Evolutionary conservation across 2,113 vertebrate genomes (phyloP).

Genomic region (Hepsetus odoe): DNA sequence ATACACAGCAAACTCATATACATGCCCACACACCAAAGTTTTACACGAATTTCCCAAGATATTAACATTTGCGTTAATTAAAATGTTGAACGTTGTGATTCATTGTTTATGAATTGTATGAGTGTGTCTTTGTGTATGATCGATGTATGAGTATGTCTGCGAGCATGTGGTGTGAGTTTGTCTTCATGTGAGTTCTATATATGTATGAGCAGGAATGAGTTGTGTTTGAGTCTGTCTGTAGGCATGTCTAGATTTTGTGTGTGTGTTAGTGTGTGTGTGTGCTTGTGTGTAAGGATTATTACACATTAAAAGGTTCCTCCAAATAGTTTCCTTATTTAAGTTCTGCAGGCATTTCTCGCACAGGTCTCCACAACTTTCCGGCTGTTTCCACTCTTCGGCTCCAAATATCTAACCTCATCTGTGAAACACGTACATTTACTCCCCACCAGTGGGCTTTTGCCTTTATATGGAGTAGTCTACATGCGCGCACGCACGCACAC

Average conservation of each 20-base stretch:
- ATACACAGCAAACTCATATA: background rate
- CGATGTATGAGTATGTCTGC: background rate
- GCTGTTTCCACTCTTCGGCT: constrained; percentile 32
- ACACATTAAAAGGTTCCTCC: background rate
- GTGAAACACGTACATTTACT: constrained; percentile 28
- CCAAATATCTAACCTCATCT: constrained; percentile 50
- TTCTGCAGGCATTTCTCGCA: background rate
- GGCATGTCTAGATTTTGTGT: background rate
- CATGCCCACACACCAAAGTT: background rate
- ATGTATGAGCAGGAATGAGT: too few relatives aligned
- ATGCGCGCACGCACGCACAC: background rate
- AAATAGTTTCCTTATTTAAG: background rate
- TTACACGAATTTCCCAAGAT: background rate
- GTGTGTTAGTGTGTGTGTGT: background rate
- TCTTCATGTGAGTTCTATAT: too few relatives aligned
- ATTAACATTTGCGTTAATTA: background rate
- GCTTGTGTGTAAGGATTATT: constrained; percentile 15
- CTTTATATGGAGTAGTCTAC: constrained; percentile 38
- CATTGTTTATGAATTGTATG: too few relatives aligned
- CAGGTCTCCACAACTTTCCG: background rate
- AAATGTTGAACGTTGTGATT: too few relatives aligned
- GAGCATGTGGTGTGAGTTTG: too few relatives aligned
- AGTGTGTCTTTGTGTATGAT: too few relatives aligned
- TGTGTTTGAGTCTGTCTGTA: too few relatives aligned
- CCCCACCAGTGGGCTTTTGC: constrained; percentile 28